A percentile compares a stretch with the other conserved stretches of the same genome.
Conservation (phyloP, 2,888 invertebrate species). For the Miltochrista miniata region DNA sequence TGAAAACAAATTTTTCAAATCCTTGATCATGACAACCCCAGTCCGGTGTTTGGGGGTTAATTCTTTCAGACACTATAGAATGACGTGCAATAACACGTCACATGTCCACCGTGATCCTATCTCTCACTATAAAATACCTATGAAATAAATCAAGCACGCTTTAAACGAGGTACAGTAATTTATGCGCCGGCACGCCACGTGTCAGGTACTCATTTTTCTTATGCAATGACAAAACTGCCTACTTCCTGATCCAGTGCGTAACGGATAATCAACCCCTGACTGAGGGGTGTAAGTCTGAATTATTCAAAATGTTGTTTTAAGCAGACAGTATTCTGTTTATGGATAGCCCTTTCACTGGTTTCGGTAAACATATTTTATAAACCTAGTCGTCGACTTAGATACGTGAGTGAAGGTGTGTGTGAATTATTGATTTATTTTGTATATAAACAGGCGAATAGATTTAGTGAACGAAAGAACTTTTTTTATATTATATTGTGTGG, state of each 20-base stretch:
- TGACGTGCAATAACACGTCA: too few species aligned
- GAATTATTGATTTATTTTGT: too few species aligned
- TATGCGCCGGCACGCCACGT: conserved; percentile 31
- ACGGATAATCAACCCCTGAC: conserved; percentile 62
- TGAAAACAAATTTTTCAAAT: too few species aligned
- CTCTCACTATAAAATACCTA: not conserved
- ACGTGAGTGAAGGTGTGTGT: conserved; percentile 5
- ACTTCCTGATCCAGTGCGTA: conserved; percentile 56
- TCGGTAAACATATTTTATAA: conserved; percentile 30
- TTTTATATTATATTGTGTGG: too few species aligned
- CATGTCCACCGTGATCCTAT: too few species aligned
- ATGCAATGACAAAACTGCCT: conserved; percentile 12
- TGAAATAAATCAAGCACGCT: conserved; percentile 17
- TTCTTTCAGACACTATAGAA: too few species aligned
- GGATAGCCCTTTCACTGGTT: conserved; percentile 31
- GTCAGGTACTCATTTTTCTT: conserved; percentile 40
- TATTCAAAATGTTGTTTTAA: conserved; percentile 61
- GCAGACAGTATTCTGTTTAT: conserved; percentile 48
- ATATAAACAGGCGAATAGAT: too few species aligned
- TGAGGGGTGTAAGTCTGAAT: conserved; percentile 57
- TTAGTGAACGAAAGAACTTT: too few species aligned
- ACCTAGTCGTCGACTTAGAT: conserved; percentile 23
- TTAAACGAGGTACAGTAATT: conserved; percentile 12
- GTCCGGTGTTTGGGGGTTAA: too few species aligned
- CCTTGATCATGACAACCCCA: too few species aligned